These are phyloP conservation scores for Lasius platythorax DNA, from an alignment of 2,888 invertebrate genomes.

Conservation along the genomic window DNA sequence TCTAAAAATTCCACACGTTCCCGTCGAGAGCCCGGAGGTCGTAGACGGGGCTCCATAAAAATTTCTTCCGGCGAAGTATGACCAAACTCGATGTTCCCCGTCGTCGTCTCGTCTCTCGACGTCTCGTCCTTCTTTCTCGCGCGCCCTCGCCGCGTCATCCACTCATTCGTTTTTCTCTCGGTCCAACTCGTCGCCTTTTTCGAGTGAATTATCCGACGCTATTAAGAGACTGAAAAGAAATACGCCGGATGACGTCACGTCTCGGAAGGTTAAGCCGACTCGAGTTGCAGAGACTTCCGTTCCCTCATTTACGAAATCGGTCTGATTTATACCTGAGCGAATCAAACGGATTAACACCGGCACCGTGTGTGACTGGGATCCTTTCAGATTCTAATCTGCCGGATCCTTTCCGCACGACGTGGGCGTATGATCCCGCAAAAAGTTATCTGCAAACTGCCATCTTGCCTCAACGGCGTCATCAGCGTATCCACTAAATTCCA, in stretches of 20 bases:
- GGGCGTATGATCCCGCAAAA: slow-evolving; percentile 36
- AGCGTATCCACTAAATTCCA: neutral
- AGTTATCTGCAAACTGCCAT: slow-evolving; percentile 37
- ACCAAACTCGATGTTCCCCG: slow-evolving; percentile 58
- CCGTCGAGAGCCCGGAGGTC: slow-evolving; percentile 67
- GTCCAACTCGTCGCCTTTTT: slow-evolving; percentile 72
- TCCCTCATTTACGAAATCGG: slow-evolving; percentile 72
- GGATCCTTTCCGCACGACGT: slow-evolving; percentile 34
- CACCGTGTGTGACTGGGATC: slow-evolving; percentile 49
- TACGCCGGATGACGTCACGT: slow-evolving; percentile 68
- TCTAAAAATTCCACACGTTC: slow-evolving; percentile 80
- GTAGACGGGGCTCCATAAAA: slow-evolving; percentile 80
- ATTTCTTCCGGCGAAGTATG: slow-evolving; percentile 81
- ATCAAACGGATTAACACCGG: slow-evolving; percentile 70
- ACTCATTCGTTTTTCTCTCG: slow-evolving; percentile 62
- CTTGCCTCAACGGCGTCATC: slow-evolving; percentile 22
- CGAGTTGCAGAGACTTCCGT: slow-evolving; percentile 60
- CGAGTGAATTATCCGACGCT: slow-evolving; percentile 72
- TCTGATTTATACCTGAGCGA: slow-evolving; percentile 72
- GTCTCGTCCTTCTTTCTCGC: slow-evolving; percentile 26
- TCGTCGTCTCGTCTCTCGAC: slow-evolving; percentile 39
- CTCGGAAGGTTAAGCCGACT: slow-evolving; percentile 67
- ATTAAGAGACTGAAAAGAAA: slow-evolving; percentile 66
- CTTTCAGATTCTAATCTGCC: slow-evolving; percentile 54
- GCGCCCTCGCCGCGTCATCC: slow-evolving; percentile 1